Percentiles rank a stretch among this genome's conserved stretches.
phyloP scores from a whole-genome alignment of 2,797 vertebrate genomes.

The Galagoides demidoff region DNA sequence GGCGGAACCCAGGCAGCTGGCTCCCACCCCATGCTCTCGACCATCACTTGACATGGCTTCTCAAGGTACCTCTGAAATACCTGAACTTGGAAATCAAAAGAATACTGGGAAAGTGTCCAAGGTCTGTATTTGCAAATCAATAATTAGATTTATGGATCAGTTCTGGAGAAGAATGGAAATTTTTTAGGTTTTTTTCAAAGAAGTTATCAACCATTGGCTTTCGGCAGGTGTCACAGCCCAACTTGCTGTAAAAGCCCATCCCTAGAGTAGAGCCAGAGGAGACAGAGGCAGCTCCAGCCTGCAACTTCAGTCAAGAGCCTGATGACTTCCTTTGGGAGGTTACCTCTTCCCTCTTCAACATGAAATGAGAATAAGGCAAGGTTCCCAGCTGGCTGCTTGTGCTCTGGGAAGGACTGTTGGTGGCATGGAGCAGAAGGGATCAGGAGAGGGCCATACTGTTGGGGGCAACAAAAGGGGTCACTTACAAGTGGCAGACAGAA shows the following conservation, averaged over 20 bases:
- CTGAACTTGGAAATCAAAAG: background rate
- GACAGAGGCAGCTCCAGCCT: background rate
- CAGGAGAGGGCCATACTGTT: background rate
- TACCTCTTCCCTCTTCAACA: background rate
- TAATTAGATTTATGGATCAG: background rate
- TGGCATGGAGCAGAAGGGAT: background rate
- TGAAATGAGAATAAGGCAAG: background rate
- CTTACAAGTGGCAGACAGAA: background rate
- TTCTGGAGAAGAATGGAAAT: background rate
- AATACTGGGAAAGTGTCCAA: background rate
- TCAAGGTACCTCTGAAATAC: no score
- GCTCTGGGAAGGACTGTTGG: background rate
- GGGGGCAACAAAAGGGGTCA: background rate
- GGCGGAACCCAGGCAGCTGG: background rate
- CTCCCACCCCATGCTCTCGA: background rate
- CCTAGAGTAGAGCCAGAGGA: background rate
- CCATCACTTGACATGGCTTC: background rate
- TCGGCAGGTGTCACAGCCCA: background rate
- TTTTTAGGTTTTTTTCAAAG: background rate
- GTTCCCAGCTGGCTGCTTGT: background rate
- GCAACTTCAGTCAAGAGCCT: background rate
- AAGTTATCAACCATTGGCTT: background rate
- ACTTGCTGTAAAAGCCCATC: background rate
- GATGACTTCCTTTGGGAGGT: background rate
- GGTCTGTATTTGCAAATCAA: background rate